A percentile compares a stretch with the other conserved stretches of the same genome.
Evolutionary conservation across 2,888 invertebrate species (phyloP).

Genomic region (Pollenia angustigena): DNA sequence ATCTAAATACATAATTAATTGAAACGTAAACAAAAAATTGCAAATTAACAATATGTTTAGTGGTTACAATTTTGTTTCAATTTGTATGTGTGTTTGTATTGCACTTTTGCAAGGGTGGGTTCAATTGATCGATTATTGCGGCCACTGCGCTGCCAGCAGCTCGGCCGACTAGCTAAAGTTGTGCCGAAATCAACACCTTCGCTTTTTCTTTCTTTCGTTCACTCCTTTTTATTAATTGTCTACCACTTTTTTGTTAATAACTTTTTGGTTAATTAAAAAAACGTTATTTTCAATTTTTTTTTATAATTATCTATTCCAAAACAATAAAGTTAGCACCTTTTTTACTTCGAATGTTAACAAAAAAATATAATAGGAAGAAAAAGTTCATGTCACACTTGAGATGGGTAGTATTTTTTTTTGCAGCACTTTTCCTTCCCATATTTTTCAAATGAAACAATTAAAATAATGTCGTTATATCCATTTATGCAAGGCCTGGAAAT

Average conservation of each 20-base stretch:
- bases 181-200: conserved; percentile 71
- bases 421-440: conserved; percentile 62
- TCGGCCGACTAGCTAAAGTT: conserved; percentile 53
- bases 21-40: not conserved
- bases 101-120: conserved; percentile 71
- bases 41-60: conserved; percentile 27
- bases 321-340: conserved; percentile 52
- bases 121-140: conserved; percentile 72
- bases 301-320: conserved; percentile 26
- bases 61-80: conserved; percentile 47
- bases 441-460: conserved; percentile 53
- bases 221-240: conserved; percentile 47
- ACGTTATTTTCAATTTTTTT: conserved; percentile 1
- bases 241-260: not conserved
- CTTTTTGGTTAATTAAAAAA: not conserved
- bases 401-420: conserved; percentile 60
- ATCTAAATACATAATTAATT: not conserved
- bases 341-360: conserved; percentile 56
- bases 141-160: conserved; percentile 55
- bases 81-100: conserved; percentile 19
- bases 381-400: conserved; percentile 66
- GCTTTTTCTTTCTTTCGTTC: conserved; percentile 63
- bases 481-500: conserved; percentile 39
- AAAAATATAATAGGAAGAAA: conserved; percentile 46
- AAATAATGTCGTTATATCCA: conserved; percentile 43